phyloP scores from a whole-genome alignment of 92 coral and sea anemone species.

The Zoanthus sociatus region DNA sequence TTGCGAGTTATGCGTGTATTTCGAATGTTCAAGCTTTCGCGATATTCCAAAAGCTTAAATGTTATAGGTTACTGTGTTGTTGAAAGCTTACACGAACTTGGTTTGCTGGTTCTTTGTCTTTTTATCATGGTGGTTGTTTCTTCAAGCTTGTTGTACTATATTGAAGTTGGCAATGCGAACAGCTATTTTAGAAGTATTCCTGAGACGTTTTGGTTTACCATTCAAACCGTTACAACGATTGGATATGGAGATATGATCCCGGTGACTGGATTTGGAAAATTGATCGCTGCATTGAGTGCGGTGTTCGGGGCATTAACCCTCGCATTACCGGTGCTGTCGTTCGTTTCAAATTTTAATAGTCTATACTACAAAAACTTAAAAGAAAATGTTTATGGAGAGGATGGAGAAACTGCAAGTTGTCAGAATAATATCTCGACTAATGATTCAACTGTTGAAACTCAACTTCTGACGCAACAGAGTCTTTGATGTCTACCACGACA shows the following conservation, averaged over 20 bases:
- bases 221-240: conserved; percentile 96
- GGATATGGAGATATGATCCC: conserved; percentile 98
- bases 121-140: conserved; percentile 84
- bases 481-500: too few species aligned
- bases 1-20: conserved; percentile 89
- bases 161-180: conserved; percentile 69
- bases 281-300: conserved; percentile 84
- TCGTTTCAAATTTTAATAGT: conserved; percentile 94
- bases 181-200: conserved; percentile 91
- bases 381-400: conserved; percentile 56
- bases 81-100: conserved; percentile 88
- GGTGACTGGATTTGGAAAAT: conserved; percentile 75
- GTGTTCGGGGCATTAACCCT: conserved; percentile 95
- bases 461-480: too few species aligned
- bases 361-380: conserved; percentile 89
- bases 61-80: conserved; percentile 94
- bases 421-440: not conserved
- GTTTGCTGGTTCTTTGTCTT: conserved; percentile 83
- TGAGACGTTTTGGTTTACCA: conserved; percentile 93
- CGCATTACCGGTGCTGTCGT: conserved; percentile 92
- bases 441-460: too few species aligned
- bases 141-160: conserved; percentile 82
- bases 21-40: conserved; percentile 94
- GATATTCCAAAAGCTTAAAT: conserved; percentile 90
- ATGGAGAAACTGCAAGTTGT: not conserved